These are phyloP conservation scores for Agelastica alni DNA, from an alignment of 2,888 invertebrate genomes.

Conservation along the genomic window DNA sequence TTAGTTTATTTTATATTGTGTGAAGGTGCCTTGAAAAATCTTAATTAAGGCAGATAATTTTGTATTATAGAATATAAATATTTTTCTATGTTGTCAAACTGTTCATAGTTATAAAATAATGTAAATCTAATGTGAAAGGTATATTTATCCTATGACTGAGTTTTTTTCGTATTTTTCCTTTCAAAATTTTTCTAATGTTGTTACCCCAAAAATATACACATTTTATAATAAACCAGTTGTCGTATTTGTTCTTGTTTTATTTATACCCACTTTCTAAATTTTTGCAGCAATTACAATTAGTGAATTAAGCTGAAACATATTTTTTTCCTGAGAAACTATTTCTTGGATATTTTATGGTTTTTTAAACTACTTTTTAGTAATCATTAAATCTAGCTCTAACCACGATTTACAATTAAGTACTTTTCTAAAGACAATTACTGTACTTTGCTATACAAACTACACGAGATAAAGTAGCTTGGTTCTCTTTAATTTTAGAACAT, in stretches of 20 bases:
- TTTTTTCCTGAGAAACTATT: no score
- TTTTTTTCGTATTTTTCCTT: slow-evolving; percentile 45
- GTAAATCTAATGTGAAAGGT: slow-evolving; percentile 53
- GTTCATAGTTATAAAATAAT: slow-evolving; percentile 52
- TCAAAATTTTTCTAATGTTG: slow-evolving; percentile 48
- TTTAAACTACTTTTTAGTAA: no score
- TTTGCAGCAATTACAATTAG: no score
- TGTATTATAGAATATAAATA: slow-evolving; percentile 70
- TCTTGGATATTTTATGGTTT: no score
- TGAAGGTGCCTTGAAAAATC: slow-evolving; percentile 60
- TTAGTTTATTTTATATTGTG: slow-evolving; percentile 48
- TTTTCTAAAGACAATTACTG: no score
- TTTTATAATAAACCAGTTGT: slow-evolving; percentile 48
- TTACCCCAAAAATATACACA: slow-evolving; percentile 50
- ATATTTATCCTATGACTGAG: slow-evolving; percentile 53
- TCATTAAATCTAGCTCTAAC: no score
- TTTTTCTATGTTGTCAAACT: slow-evolving; percentile 70
- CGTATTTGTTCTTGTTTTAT: slow-evolving; percentile 26
- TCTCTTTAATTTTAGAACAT: no score
- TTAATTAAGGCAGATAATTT: slow-evolving; percentile 71
- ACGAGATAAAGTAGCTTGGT: no score
- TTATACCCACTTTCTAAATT: no score
- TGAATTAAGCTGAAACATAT: no score
- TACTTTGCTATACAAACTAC: no score
- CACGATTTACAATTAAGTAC: no score